Evolutionary conservation across 2,113 vertebrate genomes (phyloP).

Genomic region (Fregata magnificens): DNA sequence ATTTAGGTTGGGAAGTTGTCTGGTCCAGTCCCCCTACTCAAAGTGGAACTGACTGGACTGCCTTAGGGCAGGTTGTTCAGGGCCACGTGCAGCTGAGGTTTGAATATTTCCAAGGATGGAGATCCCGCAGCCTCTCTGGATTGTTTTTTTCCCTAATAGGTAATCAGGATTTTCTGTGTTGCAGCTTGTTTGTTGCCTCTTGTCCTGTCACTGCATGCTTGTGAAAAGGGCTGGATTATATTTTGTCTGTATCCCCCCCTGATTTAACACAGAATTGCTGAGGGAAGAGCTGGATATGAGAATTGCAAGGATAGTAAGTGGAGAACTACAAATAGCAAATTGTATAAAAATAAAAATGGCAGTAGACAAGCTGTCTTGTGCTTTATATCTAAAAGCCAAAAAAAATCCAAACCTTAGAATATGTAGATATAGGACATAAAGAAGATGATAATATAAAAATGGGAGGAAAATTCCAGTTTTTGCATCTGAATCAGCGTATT

Average conservation of each 20-base stretch:
- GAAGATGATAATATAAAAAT: not conserved
- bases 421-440: not conserved
- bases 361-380: not conserved
- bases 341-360: not conserved
- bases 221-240: not conserved
- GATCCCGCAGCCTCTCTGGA: not conserved
- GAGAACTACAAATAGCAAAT: not conserved
- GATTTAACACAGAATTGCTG: not conserved
- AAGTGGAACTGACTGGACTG: not conserved
- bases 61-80: not conserved
- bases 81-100: not conserved
- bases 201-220: not conserved
- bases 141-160: not conserved
- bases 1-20: not conserved
- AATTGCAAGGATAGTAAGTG: not conserved
- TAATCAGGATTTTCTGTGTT: not conserved
- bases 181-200: not conserved
- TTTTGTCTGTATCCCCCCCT: not conserved
- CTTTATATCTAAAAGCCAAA: not conserved
- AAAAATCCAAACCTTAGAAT: not conserved
- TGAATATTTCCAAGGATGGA: not conserved
- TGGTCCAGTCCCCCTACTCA: not conserved
- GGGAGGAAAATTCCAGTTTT: not conserved
- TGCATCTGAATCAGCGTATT: conserved; percentile 25
- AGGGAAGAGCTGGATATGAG: not conserved